A percentile compares a stretch with the other conserved stretches of the same genome.
Evolutionary conservation across 1,140 invertebrate genomes (phyloP).

Genomic region (Sinonovacula constricta): DNA sequence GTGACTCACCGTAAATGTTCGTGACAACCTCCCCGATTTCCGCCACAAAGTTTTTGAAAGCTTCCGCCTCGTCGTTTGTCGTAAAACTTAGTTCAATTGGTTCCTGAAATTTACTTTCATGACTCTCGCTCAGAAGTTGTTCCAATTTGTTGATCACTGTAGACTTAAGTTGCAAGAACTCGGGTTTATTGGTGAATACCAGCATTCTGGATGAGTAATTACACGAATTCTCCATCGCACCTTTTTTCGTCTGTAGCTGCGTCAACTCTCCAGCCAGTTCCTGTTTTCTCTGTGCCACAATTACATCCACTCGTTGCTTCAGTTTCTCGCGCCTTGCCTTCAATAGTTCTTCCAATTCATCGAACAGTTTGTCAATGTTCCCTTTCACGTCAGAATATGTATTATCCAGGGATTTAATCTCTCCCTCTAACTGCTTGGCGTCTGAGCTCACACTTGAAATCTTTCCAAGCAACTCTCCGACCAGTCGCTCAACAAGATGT

Average conservation of each 20-base stretch:
- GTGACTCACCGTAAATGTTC: slow-evolving; percentile 24
- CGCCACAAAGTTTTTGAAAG: slow-evolving; percentile 22
- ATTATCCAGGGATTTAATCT: slow-evolving; percentile 5
- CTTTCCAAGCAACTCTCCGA: slow-evolving; percentile 40
- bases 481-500: slow-evolving; percentile 23
- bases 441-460: slow-evolving; percentile 34
- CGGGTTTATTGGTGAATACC: slow-evolving; percentile 41
- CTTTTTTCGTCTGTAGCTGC: slow-evolving; percentile 21
- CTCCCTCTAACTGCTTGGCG: slow-evolving; percentile 25
- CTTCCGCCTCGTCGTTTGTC: neutral
- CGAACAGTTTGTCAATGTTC: slow-evolving; percentile 35
- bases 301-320: slow-evolving; percentile 42
- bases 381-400: slow-evolving; percentile 4
- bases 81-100: slow-evolving; percentile 21
- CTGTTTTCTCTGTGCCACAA: slow-evolving; percentile 20
- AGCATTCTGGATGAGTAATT: slow-evolving; percentile 50
- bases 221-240: slow-evolving; percentile 42
- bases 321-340: slow-evolving; percentile 33
- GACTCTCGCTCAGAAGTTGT: neutral
- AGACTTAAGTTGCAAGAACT: slow-evolving; percentile 33
- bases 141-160: slow-evolving; percentile 22
- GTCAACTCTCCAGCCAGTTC: neutral
- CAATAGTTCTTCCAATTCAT: neutral
- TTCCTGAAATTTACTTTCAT: neutral
- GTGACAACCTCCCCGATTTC: slow-evolving; percentile 32